Evolutionary conservation across 2,888 invertebrate genomes (phyloP).

Genomic region (Luffia ferchaultella): DNA sequence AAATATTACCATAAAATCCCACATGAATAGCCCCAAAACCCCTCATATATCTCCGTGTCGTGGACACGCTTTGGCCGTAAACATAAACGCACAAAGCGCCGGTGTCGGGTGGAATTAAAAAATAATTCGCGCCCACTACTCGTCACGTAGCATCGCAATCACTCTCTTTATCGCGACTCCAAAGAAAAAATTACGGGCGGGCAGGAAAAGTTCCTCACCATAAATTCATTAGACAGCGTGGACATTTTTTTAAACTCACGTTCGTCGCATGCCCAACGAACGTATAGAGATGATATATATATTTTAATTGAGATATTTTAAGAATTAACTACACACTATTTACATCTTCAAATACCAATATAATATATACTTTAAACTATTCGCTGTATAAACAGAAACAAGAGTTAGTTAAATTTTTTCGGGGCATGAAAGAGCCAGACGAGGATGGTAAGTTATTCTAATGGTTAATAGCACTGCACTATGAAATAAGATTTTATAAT

Average conservation of each 20-base stretch:
- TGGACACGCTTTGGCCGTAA: constrained; percentile 1
- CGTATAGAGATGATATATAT: no score
- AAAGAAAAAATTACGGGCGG: constrained; percentile 41
- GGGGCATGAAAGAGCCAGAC: no score
- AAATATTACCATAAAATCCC: neutral
- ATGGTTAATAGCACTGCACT: no score
- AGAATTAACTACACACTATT: no score
- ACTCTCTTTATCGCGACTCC: constrained; percentile 44
- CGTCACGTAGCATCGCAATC: constrained; percentile 45
- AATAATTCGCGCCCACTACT: constrained; percentile 21
- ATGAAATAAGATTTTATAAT: no score
- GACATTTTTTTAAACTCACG: constrained; percentile 55
- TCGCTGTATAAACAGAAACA: no score
- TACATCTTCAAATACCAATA: no score
- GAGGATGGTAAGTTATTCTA: no score
- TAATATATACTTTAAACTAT: no score
- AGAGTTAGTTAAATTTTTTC: no score
- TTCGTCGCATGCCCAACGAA: constrained; percentile 17
- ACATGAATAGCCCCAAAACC: neutral
- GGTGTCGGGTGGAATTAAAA: constrained; percentile 7
- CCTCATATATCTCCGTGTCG: neutral
- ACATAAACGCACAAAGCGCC: constrained; percentile 3
- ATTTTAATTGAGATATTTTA: no score
- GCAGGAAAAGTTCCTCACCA: constrained; percentile 57
- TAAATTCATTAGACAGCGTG: constrained; percentile 63